phyloP scores from a whole-genome alignment of 2,113 vertebrate genomes.

The Amia ocellicauda region DNA sequence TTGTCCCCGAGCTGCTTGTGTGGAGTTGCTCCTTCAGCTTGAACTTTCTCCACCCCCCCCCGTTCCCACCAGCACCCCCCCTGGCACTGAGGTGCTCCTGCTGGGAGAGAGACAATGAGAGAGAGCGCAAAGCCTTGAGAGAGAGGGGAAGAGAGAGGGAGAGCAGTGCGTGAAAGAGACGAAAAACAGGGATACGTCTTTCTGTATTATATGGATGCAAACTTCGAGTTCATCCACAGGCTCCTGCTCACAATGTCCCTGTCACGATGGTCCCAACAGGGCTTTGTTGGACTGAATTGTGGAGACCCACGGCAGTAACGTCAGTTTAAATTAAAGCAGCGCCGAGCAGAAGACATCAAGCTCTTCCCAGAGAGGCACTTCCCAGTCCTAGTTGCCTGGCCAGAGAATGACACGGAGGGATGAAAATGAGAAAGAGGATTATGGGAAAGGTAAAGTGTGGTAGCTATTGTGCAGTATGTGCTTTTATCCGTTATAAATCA shows the following conservation, averaged over 20 bases:
- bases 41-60: slow-evolving; percentile 4
- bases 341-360: too few relatives aligned
- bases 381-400: too few relatives aligned
- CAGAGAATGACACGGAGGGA: too few relatives aligned
- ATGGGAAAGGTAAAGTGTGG: too few relatives aligned
- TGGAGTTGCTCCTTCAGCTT: neutral
- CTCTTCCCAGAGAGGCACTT: too few relatives aligned
- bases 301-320: neutral
- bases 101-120: slow-evolving; percentile 14
- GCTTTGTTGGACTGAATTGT: neutral
- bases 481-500: too few relatives aligned
- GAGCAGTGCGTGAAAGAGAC: neutral
- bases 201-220: slow-evolving; percentile 15
- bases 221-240: slow-evolving; percentile 6
- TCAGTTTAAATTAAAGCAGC: too few relatives aligned
- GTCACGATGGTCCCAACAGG: neutral
- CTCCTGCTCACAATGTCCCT: neutral
- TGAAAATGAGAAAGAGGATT: too few relatives aligned
- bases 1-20: slow-evolving; percentile 19
- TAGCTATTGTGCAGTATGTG: too few relatives aligned
- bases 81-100: slow-evolving; percentile 13
- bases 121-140: neutral
- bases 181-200: too few relatives aligned
- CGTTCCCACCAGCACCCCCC: slow-evolving; percentile 8
- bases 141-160: slow-evolving; percentile 8